These are phyloP conservation scores for Lasius fuliginosus DNA, from an alignment of 2,888 invertebrate genomes.

Conservation along the genomic window DNA sequence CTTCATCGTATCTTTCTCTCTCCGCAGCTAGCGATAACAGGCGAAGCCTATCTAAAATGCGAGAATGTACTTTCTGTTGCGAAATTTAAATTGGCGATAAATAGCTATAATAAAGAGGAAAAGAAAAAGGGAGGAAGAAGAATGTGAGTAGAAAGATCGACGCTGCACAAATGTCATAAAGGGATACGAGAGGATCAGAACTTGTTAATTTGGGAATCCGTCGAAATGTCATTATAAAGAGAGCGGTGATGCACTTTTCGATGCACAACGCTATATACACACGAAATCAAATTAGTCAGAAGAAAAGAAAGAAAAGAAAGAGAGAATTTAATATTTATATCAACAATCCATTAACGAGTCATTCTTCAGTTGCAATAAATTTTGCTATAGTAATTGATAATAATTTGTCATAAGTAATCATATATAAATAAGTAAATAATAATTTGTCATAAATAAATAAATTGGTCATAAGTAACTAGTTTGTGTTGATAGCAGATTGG, in stretches of 20 bases:
- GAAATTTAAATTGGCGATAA: conserved; percentile 54
- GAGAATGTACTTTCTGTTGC: conserved; percentile 17
- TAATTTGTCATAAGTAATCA: not conserved
- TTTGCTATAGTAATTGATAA: not conserved
- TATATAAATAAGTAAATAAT: not conserved
- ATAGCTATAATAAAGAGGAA: conserved; percentile 16
- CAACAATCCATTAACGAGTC: not conserved
- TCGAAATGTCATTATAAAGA: conserved; percentile 24
- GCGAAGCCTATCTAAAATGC: conserved; percentile 26
- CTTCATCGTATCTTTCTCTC: conserved; percentile 37
- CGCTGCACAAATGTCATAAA: conserved; percentile 42
- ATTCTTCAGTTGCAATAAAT: not conserved
- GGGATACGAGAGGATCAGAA: conserved; percentile 27
- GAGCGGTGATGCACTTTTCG: not conserved
- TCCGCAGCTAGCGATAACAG: conserved; percentile 7
- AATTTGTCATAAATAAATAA: not conserved
- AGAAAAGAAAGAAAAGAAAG: too few relatives aligned
- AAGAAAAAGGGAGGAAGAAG: not conserved
- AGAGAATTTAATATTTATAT: conserved; percentile 8
- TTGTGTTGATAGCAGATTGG: not conserved
- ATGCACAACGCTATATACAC: not conserved
- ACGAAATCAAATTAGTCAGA: not conserved
- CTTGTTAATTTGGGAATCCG: conserved; percentile 60
- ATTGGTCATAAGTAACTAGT: not conserved
- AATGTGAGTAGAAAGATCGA: not conserved